phyloP scores from a whole-genome alignment of 2,888 invertebrate species.

The Stenodera caucasica region DNA sequence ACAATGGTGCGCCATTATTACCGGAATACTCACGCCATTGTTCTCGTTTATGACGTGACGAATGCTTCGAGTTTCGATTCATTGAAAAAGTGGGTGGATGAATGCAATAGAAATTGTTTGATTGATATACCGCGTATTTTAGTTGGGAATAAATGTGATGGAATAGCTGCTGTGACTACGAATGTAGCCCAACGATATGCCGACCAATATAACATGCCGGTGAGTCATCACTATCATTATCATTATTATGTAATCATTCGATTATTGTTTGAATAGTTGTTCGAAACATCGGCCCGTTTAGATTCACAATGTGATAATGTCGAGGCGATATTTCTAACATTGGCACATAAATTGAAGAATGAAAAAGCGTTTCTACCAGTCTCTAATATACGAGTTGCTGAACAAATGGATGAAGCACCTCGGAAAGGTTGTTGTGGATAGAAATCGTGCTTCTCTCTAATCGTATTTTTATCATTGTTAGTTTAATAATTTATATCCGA shows the following conservation, averaged over 20 bases:
- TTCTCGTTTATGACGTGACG: conserved; percentile 81
- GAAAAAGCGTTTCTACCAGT: conserved; percentile 58
- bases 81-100: conserved; percentile 74
- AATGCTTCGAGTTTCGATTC: conserved; percentile 64
- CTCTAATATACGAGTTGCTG: conserved; percentile 13
- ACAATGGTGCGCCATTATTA: conserved; percentile 85
- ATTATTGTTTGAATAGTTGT: conserved; percentile 57
- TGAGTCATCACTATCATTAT: conserved; percentile 45
- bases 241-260: background rate
- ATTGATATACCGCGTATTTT: conserved; percentile 70
- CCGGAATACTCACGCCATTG: conserved; percentile 81
- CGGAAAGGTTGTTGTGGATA: background rate
- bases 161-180: conserved; percentile 66
- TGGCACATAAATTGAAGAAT: conserved; percentile 75
- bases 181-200: conserved; percentile 74
- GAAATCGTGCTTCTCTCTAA: background rate
- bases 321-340: conserved; percentile 79
- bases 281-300: conserved; percentile 79
- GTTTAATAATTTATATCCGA: no score
- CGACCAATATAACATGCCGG: conserved; percentile 73
- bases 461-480: background rate
- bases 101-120: conserved; percentile 70
- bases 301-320: conserved; percentile 75
- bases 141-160: conserved; percentile 82
- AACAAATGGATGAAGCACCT: background rate